Evolutionary conservation across 2,888 invertebrate species (phyloP).

Genomic region (Stictocephala bisonia): DNA sequence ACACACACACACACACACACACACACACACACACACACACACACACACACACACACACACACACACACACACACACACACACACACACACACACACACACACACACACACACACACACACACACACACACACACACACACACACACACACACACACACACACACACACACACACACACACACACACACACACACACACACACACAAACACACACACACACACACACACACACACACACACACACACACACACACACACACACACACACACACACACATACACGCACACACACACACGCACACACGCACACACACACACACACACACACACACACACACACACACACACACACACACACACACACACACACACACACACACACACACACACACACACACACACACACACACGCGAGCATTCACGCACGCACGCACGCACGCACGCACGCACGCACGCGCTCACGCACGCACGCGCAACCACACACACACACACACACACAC

Average conservation of each 20-base stretch:
- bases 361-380: not conserved
- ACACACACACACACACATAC: not conserved
- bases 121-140: not conserved
- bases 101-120: not conserved
- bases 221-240: not conserved
- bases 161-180: not conserved
- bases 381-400: not conserved
- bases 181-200: not conserved
- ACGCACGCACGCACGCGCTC: no score
- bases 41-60: not conserved
- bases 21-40: not conserved
- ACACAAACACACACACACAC: no score
- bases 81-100: not conserved
- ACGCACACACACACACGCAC: not conserved
- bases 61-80: not conserved
- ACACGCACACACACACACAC: not conserved
- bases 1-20: not conserved
- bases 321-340: not conserved
- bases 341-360: not conserved
- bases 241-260: not conserved
- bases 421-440: no score
- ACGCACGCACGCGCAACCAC: no score
- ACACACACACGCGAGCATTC: no score
- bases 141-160: not conserved
- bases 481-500: no score